phyloP scores from a whole-genome alignment of 2,888 invertebrate species.

The Hedya salicella region DNA sequence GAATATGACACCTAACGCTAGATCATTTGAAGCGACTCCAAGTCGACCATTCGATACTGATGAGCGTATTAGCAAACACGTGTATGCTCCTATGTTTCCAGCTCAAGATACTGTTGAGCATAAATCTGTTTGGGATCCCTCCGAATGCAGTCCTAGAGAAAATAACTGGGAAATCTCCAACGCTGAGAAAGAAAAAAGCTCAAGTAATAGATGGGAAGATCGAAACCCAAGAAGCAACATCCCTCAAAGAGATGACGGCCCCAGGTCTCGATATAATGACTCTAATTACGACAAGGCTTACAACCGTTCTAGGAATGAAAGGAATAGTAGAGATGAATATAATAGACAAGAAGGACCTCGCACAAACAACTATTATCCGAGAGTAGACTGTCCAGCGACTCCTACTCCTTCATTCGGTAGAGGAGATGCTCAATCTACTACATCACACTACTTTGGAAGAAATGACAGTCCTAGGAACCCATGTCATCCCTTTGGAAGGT shows the following conservation, averaged over 20 bases:
- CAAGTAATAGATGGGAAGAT: constrained; percentile 51
- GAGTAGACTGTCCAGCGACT: constrained; percentile 51
- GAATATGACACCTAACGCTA: constrained; percentile 53
- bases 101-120: constrained; percentile 54
- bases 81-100: constrained; percentile 67
- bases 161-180: constrained; percentile 43
- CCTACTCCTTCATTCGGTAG: constrained; percentile 59
- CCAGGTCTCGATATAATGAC: constrained; percentile 49
- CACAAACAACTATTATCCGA: constrained; percentile 51
- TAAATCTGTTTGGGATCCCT: constrained; percentile 49
- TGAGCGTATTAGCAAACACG: constrained; percentile 61
- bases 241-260: constrained; percentile 49
- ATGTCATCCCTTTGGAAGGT: constrained; percentile 61
- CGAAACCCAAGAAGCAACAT: constrained; percentile 47
- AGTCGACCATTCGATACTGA: constrained; percentile 62
- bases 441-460: constrained; percentile 60
- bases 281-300: constrained; percentile 52
- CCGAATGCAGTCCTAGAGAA: constrained; percentile 25
- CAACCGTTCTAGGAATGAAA: constrained; percentile 52
- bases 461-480: constrained; percentile 63
- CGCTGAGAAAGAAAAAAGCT: constrained; percentile 40
- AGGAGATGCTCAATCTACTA: constrained; percentile 58
- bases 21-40: constrained; percentile 62
- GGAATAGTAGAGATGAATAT: constrained; percentile 37
- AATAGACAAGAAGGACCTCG: constrained; percentile 51